Conservation (phyloP, 2,113 vertebrate species). For the Hydrolagus affinis region DNA sequence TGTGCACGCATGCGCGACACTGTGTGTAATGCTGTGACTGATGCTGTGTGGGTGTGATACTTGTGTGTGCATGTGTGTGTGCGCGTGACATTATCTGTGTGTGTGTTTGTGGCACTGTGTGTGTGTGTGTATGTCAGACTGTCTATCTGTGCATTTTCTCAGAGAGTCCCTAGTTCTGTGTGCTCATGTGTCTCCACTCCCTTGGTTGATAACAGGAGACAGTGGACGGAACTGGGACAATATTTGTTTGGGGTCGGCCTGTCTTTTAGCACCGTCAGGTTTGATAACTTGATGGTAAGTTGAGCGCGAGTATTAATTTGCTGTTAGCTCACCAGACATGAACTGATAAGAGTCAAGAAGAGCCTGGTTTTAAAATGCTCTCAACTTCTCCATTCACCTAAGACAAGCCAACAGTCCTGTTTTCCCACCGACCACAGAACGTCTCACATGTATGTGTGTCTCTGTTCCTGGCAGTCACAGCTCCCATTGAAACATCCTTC, state of each 20-base stretch:
- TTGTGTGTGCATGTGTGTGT: conserved; percentile 25
- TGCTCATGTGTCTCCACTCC: neutral
- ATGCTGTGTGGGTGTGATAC: too few species aligned
- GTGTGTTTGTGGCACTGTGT: neutral
- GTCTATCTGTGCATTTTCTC: neutral
- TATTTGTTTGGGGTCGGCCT: neutral
- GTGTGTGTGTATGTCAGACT: neutral
- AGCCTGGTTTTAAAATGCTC: neutral
- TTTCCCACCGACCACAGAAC: conserved; percentile 9
- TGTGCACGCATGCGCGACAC: neutral
- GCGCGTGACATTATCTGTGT: too few species aligned
- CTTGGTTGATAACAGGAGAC: neutral
- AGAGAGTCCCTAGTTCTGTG: neutral
- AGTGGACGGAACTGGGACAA: too few species aligned
- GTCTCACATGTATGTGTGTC: neutral
- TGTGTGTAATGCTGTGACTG: neutral
- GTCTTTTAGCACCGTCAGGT: neutral
- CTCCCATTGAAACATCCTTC: neutral
- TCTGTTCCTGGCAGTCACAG: neutral
- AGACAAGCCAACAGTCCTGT: neutral
- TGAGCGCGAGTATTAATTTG: neutral
- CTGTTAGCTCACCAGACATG: neutral
- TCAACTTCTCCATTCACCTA: neutral
- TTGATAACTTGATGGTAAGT: neutral
- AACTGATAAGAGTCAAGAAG: neutral